Percentiles rank a stretch among this genome's conserved stretches.
phyloP scores from a whole-genome alignment of 2,113 vertebrate species.

The Lasiurus borealis region DNA sequence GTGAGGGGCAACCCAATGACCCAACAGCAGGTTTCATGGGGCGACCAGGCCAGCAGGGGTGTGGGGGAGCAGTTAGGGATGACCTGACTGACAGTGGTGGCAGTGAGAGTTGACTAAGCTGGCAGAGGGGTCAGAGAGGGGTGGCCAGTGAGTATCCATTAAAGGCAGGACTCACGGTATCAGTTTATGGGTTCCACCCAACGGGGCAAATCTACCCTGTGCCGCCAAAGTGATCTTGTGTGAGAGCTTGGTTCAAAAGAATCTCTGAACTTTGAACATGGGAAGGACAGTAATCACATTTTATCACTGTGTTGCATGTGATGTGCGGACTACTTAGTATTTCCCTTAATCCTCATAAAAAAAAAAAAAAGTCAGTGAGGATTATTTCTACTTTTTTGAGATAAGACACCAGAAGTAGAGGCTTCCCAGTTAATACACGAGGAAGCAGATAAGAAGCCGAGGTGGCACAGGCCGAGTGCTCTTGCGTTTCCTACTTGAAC shows the following conservation, averaged over 20 bases:
- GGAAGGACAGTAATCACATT: background rate
- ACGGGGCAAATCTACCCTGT: background rate
- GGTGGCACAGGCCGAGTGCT: rapidly evolving
- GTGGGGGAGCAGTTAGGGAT: too few relatives aligned
- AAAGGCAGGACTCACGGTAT: background rate
- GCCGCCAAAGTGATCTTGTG: background rate
- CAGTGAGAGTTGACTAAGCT: too few relatives aligned
- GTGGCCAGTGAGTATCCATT: background rate
- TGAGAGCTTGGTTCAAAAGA: background rate
- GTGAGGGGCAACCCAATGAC: too few relatives aligned
- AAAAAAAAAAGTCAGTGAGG: background rate
- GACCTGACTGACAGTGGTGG: too few relatives aligned
- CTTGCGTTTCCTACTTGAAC: background rate
- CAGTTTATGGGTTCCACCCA: background rate
- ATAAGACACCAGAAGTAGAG: background rate
- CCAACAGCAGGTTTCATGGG: too few relatives aligned
- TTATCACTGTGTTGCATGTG: background rate
- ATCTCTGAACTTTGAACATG: background rate
- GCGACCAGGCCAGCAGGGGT: too few relatives aligned
- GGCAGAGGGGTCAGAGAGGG: too few relatives aligned
- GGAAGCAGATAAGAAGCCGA: background rate
- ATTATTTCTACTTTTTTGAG: background rate
- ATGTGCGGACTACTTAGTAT: background rate
- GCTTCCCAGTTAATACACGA: background rate
- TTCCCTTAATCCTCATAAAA: slow-evolving; percentile 6